A percentile compares a stretch with the other conserved stretches of the same genome.
phyloP scores from a whole-genome alignment of 2,113 vertebrate species.

The Oreochromis spilurus region DNA sequence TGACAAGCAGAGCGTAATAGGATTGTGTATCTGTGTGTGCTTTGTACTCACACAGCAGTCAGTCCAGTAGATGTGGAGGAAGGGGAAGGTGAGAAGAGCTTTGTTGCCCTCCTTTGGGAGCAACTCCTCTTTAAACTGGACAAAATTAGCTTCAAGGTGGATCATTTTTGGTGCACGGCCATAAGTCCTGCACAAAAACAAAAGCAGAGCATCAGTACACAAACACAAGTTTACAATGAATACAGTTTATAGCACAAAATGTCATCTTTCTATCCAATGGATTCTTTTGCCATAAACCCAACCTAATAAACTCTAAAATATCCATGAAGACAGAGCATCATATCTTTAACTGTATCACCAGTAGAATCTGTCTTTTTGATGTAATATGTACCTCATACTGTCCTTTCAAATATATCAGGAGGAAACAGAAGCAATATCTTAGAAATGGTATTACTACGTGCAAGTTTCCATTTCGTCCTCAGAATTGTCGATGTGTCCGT shows the following conservation, averaged over 20 bases:
- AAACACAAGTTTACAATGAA: not conserved
- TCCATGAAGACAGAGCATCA: not conserved
- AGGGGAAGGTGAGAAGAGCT: constrained; percentile 95
- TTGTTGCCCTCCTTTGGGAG: constrained; percentile 96
- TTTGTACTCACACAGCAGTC: constrained; percentile 92
- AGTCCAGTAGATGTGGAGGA: constrained; percentile 98
- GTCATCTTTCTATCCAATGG: not conserved
- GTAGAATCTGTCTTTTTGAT: not conserved
- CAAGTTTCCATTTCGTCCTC: not conserved
- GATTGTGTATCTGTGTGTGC: not conserved
- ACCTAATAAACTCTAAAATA: not conserved
- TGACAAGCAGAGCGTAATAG: not conserved
- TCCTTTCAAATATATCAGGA: not conserved
- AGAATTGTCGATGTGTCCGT: accelerated
- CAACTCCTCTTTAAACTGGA: constrained; percentile 97
- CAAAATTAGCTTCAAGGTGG: constrained; percentile 97
- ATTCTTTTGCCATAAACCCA: not conserved
- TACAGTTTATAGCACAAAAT: not conserved
- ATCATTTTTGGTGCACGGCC: constrained; percentile 98
- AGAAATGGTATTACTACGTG: not conserved
- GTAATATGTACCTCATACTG: not conserved
- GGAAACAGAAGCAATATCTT: not conserved
- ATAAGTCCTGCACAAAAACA: constrained; percentile 78
- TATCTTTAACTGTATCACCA: not conserved
- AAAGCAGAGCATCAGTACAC: not conserved